Percentiles rank a stretch among this genome's conserved stretches.
phyloP scores from a whole-genome alignment of 92 coral and sea anemone species.

The Epizoanthus stellaris region DNA sequence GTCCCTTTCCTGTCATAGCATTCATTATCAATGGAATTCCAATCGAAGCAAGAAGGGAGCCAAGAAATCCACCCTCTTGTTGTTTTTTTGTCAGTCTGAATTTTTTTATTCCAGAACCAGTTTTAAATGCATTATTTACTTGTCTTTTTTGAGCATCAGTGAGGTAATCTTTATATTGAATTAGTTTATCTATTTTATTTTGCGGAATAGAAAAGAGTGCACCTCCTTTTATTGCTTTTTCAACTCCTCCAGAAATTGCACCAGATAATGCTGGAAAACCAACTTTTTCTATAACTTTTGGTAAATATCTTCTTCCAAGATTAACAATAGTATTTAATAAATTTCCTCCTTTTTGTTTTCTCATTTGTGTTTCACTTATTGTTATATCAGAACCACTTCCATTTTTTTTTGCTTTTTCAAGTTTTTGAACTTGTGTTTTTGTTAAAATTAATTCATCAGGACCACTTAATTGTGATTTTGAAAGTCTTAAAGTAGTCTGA shows the following conservation, averaged over 20 bases:
- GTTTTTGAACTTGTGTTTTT: neutral
- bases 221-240: too few species aligned
- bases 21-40: too few species aligned
- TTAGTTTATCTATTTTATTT: too few species aligned
- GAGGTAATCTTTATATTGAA: too few species aligned
- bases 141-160: too few species aligned
- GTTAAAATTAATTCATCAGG: neutral
- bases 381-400: neutral
- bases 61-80: too few species aligned
- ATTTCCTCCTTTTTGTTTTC: neutral
- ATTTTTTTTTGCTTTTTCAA: neutral
- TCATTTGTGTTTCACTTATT: neutral
- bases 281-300: neutral
- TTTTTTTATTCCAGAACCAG: too few species aligned
- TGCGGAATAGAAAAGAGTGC: too few species aligned
- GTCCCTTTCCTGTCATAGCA: too few species aligned
- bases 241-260: neutral
- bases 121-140: too few species aligned
- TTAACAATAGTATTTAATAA: neutral
- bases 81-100: too few species aligned
- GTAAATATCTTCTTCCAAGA: neutral
- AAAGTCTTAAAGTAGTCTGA: neutral
- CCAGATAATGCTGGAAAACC: neutral
- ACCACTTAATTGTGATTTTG: neutral
- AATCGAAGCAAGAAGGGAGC: too few species aligned